These are phyloP conservation scores for Lithobates sylvaticus DNA, from an alignment of 2,797 vertebrate genomes.

Conservation along the genomic window DNA sequence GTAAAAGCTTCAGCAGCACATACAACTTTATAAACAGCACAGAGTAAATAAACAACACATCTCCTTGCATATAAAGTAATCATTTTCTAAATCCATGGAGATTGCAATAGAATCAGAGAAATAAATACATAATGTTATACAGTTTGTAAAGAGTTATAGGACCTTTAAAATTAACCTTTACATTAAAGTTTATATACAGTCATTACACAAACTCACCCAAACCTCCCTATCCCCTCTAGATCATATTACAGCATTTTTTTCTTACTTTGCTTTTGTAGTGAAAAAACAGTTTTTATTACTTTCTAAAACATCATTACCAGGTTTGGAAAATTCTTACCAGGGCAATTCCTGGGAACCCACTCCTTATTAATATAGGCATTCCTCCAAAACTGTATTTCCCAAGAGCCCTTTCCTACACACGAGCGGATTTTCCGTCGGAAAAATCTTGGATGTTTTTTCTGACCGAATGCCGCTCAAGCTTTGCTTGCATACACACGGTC, in stretches of 20 bases:
- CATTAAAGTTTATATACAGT: background rate
- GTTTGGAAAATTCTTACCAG: background rate
- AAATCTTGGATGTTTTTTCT: too few relatives aligned
- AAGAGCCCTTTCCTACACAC: too few relatives aligned
- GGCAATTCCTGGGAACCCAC: too few relatives aligned
- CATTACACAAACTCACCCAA: background rate
- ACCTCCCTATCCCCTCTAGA: background rate
- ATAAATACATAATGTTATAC: background rate
- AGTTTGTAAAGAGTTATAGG: background rate
- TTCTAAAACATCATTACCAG: background rate
- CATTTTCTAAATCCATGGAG: slow-evolving; percentile 7
- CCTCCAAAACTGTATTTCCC: too few relatives aligned
- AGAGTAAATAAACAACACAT: slow-evolving; percentile 18
- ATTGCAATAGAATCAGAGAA: background rate
- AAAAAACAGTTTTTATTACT: background rate
- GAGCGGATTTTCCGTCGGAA: too few relatives aligned
- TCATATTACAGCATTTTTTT: too few relatives aligned
- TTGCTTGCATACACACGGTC: too few relatives aligned
- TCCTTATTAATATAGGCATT: too few relatives aligned
- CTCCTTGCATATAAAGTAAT: slow-evolving; percentile 21
- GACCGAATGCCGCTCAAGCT: too few relatives aligned
- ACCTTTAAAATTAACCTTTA: background rate
- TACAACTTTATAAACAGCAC: slow-evolving; percentile 1
- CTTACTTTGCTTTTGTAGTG: background rate
- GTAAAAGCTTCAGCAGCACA: slow-evolving; percentile 14